Base-by-base conservation (phyloP, 1,140 invertebrate species). In the Macrosteles quadrilineatus region DNA sequence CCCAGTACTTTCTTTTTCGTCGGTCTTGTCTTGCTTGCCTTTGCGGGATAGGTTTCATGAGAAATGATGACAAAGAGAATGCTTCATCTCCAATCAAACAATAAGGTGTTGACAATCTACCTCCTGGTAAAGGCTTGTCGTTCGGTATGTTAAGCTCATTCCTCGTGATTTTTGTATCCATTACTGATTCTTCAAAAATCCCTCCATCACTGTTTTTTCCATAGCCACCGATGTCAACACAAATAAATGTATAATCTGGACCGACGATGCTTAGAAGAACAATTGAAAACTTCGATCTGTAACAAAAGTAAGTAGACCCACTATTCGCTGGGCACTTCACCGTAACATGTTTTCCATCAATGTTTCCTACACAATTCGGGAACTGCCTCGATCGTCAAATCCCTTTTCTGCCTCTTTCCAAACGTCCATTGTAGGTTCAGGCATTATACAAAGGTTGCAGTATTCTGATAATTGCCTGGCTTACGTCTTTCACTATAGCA, bases 191-290 rank as follows among this genome's bases (percentile, higher is more conserved):
- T 43, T 43, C 36, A 43, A 11, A 55, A 43, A 43, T 43, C 17
- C 36, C 36, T 17, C 36, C 36, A 43, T 43, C 36, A 43, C 36
- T 43, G 36, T 43, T 53, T 53, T 53, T 53, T 23, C 80, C 81
- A 75, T 76, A 79, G 59, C 77, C 75, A 11, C 81, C 79, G 36
- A 82, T 73, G 75, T 83, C 78, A 47, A 82, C 73, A 64, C 73
- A 69, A 21, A 79, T 74, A 75, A 83, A 83, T 68, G 76, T 78
- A 11, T 17, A 17, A 43, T n/a, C 68, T 23, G 79, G 76, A 64
- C 80, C 80, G 47, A 80, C 78, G 19, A 82, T 72, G 14, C 77
- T 81, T 64, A 82, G 74, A 2, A 83, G 71, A 62, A 83, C 78
- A 11, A 79, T 73, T 12, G 78, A 79, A 73, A 80, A 83, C 57